phyloP scores from a whole-genome alignment of 2,888 invertebrate genomes.

The Lepidonotus clava region DNA sequence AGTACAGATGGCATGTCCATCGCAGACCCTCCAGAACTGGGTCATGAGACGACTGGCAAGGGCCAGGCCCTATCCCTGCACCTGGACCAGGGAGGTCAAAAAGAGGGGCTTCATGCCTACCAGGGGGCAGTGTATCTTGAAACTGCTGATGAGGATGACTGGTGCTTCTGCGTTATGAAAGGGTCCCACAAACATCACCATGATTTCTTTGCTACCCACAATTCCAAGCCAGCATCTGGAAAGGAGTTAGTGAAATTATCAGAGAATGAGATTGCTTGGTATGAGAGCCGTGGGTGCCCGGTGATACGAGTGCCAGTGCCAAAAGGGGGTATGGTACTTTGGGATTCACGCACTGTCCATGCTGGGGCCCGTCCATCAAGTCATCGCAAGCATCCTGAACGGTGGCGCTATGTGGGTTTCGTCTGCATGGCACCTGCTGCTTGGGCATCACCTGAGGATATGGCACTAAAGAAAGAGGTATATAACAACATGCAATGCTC shows the following conservation, averaged over 20 bases:
- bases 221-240: background rate
- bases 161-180: constrained; percentile 62
- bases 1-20: constrained; percentile 75
- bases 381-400: constrained; percentile 67
- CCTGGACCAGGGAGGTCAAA: constrained; percentile 69
- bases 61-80: constrained; percentile 70
- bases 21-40: constrained; percentile 73
- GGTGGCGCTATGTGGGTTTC: constrained; percentile 73
- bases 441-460: constrained; percentile 70
- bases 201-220: constrained; percentile 56
- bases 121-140: constrained; percentile 72
- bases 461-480: constrained; percentile 68
- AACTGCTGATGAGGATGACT: constrained; percentile 67
- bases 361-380: constrained; percentile 71
- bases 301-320: constrained; percentile 70
- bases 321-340: constrained; percentile 74
- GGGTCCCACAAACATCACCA: constrained; percentile 66
- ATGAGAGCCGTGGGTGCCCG: constrained; percentile 65
- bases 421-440: constrained; percentile 74
- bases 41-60: constrained; percentile 58
- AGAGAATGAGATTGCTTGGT: constrained; percentile 67
- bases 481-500: constrained; percentile 68
- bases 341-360: constrained; percentile 75
- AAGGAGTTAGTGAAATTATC: constrained; percentile 63
- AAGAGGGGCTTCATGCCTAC: constrained; percentile 73